Base-by-base conservation (phyloP, 2,797 vertebrate species). In the Tenualosa thibaudeaui region DNA sequence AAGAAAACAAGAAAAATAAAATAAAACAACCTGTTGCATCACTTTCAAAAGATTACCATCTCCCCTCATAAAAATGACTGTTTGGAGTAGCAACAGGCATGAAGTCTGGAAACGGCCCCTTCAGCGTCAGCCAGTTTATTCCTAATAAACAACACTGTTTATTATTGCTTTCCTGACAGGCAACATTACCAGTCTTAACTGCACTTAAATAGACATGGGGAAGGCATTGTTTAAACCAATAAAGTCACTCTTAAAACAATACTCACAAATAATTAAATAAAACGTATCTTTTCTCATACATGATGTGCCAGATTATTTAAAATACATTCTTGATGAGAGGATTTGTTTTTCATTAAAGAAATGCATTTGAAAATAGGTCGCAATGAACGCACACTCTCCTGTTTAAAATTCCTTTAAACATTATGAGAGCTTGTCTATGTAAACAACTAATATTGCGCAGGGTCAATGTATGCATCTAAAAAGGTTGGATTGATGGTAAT, bases 141-240 rank as follows among this genome's bases (percentile, higher is more conserved):
- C 5, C 2, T 9, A 62, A 24, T 62, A 43, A 37, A 75, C 31
- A 43, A 15, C 12, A 1, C 12, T 43, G 68, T 75, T 75, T 75
- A 43, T 75, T 75, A 75, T 75, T 75, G 37, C 15, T 37, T 15
- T 37, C 12, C 68, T 75, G 68, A 37, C 68, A 43, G 31, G 37
- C 68, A 75, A 22, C 37, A 75, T 75, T 43, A 17, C 68, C 17
- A 75, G 5, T 43, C 7, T 2, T 43, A 75, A 43, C 37, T 6
- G 31, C 68, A 43, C 37, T 75, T 43, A 75, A 17, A 40, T 17
- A 71, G 65, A 71, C 65, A 71, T 75, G 9, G 37, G 13, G 31
- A 37, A 17, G 65, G 15, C 65, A 43, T 75, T 75, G 68, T 75
- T 43, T 75, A 75, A 75, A 43, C 68, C 17, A 75, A 75, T 75